Percentiles rank a stretch among this genome's conserved stretches.
phyloP scores from a whole-genome alignment of 2,888 invertebrate genomes.

The Drosophila parthenogenetica region DNA sequence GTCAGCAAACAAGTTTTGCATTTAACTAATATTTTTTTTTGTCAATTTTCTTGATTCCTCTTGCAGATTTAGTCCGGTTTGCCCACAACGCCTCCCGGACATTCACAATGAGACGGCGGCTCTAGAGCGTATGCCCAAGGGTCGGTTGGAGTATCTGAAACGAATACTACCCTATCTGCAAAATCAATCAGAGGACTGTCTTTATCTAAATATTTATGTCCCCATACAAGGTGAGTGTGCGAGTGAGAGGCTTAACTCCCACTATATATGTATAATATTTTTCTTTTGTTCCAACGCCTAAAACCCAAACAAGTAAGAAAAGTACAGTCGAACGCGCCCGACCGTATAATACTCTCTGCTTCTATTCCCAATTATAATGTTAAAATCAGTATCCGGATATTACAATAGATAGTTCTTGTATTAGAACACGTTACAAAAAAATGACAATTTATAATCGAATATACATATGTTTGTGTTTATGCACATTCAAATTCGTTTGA shows the following conservation, averaged over 20 bases:
- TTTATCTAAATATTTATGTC: constrained; percentile 98
- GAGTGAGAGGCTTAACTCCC: constrained; percentile 21
- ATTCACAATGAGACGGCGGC: constrained; percentile 93
- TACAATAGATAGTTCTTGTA: no score
- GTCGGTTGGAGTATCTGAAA: constrained; percentile 94
- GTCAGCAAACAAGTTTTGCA: constrained; percentile 53
- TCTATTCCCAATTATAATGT: no score
- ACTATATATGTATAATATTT: constrained; percentile 49
- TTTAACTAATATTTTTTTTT: constrained; percentile 60
- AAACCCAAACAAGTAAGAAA: constrained; percentile 69
- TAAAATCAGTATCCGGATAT: no score
- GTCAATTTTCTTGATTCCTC: constrained; percentile 38
- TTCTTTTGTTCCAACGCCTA: constrained; percentile 31
- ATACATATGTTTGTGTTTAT: no score
- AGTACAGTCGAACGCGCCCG: no score
- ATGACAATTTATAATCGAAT: no score
- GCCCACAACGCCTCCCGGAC: constrained; percentile 95
- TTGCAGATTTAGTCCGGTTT: constrained; percentile 92
- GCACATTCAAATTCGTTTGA: no score
- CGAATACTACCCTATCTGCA: constrained; percentile 94
- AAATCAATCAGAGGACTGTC: constrained; percentile 98
- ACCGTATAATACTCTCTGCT: no score
- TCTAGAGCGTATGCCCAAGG: constrained; percentile 93
- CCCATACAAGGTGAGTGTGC: constrained; percentile 94
- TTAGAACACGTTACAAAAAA: no score